A percentile compares a stretch with the other conserved stretches of the same genome.
Evolutionary conservation across 2,888 invertebrate genomes (phyloP).

Genomic region (Drosophila algonquin): DNA sequence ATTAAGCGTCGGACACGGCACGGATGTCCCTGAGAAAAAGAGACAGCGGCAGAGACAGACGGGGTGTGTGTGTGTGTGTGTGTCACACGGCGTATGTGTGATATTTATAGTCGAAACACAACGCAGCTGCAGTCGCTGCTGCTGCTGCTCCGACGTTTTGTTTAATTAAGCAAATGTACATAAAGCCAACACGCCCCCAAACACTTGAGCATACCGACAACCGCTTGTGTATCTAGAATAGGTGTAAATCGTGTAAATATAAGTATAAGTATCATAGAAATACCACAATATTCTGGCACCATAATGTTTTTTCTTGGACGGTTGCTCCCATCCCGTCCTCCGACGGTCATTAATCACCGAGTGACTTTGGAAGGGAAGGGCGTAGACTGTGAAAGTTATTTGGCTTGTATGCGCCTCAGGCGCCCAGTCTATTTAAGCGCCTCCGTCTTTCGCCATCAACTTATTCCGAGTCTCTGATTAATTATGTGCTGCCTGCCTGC

Average conservation of each 20-base stretch:
- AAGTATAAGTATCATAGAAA: background rate
- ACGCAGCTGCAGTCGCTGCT: constrained; percentile 19
- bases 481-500: background rate
- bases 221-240: constrained; percentile 3
- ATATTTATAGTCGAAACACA: constrained; percentile 54
- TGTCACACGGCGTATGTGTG: constrained; percentile 59
- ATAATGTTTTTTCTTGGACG: background rate
- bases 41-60: background rate
- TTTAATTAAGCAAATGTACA: constrained; percentile 71
- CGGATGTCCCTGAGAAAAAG: constrained; percentile 6
- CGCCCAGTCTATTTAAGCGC: too few relatives aligned
- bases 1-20: constrained; percentile 52
- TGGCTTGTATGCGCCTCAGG: background rate
- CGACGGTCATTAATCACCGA: background rate
- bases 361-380: background rate
- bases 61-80: too few relatives aligned
- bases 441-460: background rate
- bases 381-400: background rate
- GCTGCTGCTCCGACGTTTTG: constrained; percentile 34
- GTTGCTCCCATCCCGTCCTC: background rate
- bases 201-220: constrained; percentile 21
- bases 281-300: background rate
- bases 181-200: constrained; percentile 21
- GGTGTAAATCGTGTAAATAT: constrained; percentile 25
- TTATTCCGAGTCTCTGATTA: background rate